Evolutionary conservation across 2,113 vertebrate genomes (phyloP), one percentile per base, ranked within the genome.

Genomic region (Triplophysa siluroides): DNA sequence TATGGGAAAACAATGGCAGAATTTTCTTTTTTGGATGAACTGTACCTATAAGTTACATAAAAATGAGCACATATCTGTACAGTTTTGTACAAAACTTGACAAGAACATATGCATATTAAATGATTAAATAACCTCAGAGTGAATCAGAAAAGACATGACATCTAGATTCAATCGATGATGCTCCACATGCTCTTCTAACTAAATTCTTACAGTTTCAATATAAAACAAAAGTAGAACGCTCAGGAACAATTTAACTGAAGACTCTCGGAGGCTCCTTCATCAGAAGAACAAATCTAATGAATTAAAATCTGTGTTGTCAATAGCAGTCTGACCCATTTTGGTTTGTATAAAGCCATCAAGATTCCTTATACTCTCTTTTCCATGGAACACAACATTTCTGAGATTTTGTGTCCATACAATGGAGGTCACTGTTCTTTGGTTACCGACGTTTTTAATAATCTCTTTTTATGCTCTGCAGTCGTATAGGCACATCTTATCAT

Each of bases 201-300:
- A 58, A 23, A 60, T 19, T 38, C 26, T 72, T 56, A 8, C 5
- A 38, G 7, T 10, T 19, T 56, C 52, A 72, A 56, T 62, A 24
- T 2, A 12, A 63, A 75, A 45, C 33, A 74, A 12, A 61, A 24
- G 26, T 41, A 41, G 13, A 16, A 10, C 5, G 33, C 3, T 73
- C 41, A 23, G 52, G n/a, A 56, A 14, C 47, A 72, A 60, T 7
- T 8, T 56, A 61, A 16, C 7, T 41, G 1, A 19, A 8, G 14
- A 4, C n/a, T 73, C 43, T 24, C 23, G 61, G 43, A 41, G n/a
- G 29, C 21, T 38, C 62, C 43, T 16, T 43, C 8, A 65, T 86
- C 92, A 92, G 90, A 98, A 93, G 19, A 97, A 91, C 81, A 92
- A 89, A 83, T 95, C 95, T 70, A 96, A 95, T 70, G 90, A 91